Evolutionary conservation across 2,797 vertebrate species (phyloP), one percentile per base, ranked within the genome.

Genomic region (Acanthis flammea): DNA sequence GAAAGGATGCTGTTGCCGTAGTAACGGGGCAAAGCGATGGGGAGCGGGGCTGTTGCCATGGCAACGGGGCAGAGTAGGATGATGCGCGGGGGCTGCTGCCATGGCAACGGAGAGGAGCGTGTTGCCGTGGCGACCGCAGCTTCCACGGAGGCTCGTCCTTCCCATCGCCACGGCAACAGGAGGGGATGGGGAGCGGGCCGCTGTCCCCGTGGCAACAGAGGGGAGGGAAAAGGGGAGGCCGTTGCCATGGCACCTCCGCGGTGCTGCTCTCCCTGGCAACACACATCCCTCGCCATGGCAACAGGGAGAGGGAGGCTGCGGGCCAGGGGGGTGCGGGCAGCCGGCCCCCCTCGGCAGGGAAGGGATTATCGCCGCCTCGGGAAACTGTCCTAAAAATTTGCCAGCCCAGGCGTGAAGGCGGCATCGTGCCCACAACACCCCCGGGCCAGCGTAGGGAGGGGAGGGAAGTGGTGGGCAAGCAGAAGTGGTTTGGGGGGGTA

Each of bases 231-330:
- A 66, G 93, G 66, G 80, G 95, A 93, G 95, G 85, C 62, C 23
- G 96, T 97, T 95, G 91, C 95, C 93, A 95, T 68, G 93, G 95
- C 83, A 87, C 89, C 97, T 78, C 96, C 91, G 82, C 74, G 92
- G 96, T 78, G 97, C 97, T 58, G 82, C 92, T 97, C 92, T 95
- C 94, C 97, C 95, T 96, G 96, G 97, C 97, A 98, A 98, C 97
- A 96, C 95, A 35, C 96, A 96, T 95, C 97, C 96, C 96, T 95
- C 87, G 81, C 97, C 97, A 96, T 97, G 90, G 98, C 96, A 98
- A 98, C 97, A 97, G 88, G 31, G 93, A 92, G 89, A 96, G 75
- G 95, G 92, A 67, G 94, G 97, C 96, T 95, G 96, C 72, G 50
- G 76, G 67, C 39, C 37, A 2, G 65, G 62, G 75, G 95, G 88